phyloP scores from a whole-genome alignment of 2,113 vertebrate species.

The Lepidothrix coronata region DNA sequence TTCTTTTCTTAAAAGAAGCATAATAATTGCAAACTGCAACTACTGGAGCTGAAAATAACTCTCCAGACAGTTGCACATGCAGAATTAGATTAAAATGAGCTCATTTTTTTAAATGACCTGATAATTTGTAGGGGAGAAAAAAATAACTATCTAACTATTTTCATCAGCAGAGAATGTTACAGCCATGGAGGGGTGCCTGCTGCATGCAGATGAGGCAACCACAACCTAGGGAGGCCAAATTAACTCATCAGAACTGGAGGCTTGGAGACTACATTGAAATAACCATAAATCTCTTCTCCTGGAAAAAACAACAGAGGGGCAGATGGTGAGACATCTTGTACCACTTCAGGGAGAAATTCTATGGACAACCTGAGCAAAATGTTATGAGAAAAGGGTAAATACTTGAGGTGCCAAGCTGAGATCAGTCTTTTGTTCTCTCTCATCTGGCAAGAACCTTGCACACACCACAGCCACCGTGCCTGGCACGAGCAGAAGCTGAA shows the following conservation, averaged over 20 bases:
- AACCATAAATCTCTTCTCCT: neutral
- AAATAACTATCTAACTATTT: constrained; percentile 40
- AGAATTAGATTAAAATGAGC: constrained; percentile 76
- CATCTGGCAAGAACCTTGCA: no score
- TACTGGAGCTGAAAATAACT: constrained; percentile 77
- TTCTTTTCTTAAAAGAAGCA: constrained; percentile 69
- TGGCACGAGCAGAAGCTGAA: neutral
- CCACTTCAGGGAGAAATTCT: neutral
- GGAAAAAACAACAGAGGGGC: neutral
- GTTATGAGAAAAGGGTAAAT: neutral
- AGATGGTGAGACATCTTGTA: neutral
- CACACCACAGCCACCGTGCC: fast-evolving
- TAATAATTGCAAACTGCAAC: constrained; percentile 71
- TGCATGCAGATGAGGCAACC: neutral
- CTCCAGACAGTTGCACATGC: constrained; percentile 71
- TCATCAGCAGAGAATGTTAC: constrained; percentile 50
- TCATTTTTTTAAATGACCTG: constrained; percentile 74
- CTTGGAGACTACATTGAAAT: fast-evolving
- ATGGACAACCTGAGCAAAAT: fast-evolving
- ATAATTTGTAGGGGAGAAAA: constrained; percentile 63
- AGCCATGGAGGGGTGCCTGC: neutral
- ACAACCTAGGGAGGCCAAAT: neutral
- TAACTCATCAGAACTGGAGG: neutral
- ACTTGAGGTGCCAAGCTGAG: neutral
- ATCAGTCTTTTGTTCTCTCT: neutral